Base-by-base conservation (phyloP, 1,140 invertebrate genomes). In the Drosophila parabipectinata region DNA sequence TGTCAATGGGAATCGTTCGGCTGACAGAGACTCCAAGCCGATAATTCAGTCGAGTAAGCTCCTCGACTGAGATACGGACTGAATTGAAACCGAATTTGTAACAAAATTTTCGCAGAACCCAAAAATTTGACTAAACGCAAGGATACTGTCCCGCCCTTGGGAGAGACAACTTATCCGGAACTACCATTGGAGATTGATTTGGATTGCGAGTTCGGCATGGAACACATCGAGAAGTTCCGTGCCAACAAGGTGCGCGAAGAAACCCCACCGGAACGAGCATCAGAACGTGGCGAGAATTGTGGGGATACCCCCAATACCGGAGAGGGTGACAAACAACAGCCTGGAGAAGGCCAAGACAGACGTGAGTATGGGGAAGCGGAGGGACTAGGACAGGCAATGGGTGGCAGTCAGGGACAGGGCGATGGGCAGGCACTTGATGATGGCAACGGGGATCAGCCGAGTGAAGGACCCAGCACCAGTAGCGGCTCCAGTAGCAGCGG, bases 171-270 rank as follows among this genome's bases (percentile, higher is more conserved):
- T 8, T 0, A 4, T 12, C 12, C 34, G 9, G n/a, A 50, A 3
- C 8, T 12, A 9, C 63, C 64, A 0, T 3, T n/a, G 8, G 79
- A 82, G 4, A 41, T 71, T 0, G 79, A 82, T n/a, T 41, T 83
- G 14, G 79, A 82, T 41, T 79, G 57, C 4, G 79, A 82, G 24
- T 41, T 82, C 3, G 64, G 75, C n/a, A 75, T 83, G 71, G 79
- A 82, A 0, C 10, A 71, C 8, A 78, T 82, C n/a, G 44, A 62
- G 7, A 69, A 66, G 5, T 83, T 75, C 24, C 75, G 79, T 0
- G 21, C 44, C 6, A 47, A 82, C 15, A 51, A 9, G 14, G 9
- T 78, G 6, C 53, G 74, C 6, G 30, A 44, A 18, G 44, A 9
- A 21, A 10, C 14, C 1, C 41, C 1, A n/a, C 10, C 10, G 4